Conservation (phyloP, 2,113 vertebrate genomes). For the Pseudonaja textilis region DNA sequence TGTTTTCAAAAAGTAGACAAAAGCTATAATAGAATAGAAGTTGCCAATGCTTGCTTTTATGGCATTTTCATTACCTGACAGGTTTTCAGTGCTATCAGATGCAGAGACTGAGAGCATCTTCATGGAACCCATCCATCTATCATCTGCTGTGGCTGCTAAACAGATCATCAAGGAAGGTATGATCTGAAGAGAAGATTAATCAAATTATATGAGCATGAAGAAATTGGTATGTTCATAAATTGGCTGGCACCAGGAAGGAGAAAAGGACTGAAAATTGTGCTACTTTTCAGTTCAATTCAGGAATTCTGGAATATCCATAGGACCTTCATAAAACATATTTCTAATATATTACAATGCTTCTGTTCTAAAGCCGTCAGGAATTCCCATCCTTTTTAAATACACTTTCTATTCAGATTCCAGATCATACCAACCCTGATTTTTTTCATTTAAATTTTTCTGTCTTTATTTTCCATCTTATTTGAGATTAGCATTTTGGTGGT, state of each 20-base stretch:
- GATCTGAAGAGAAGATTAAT: conserved; percentile 2
- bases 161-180: conserved; percentile 93
- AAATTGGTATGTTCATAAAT: neutral
- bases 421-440: neutral
- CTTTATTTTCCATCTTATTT: neutral
- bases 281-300: neutral
- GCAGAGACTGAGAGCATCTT: conserved; percentile 91
- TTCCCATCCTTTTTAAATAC: neutral
- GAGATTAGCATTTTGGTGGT: neutral
- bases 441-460: neutral
- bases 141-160: conserved; percentile 88
- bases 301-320: neutral
- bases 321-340: neutral
- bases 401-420: neutral
- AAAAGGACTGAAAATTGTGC: neutral
- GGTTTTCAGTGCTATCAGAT: conserved; percentile 85
- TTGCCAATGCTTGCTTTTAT: conserved; percentile 25
- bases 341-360: neutral
- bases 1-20: conserved; percentile 23
- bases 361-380: neutral
- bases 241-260: neutral
- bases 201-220: neutral
- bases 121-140: conserved; percentile 97
- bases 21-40: neutral
- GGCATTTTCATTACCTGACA: conserved; percentile 61